Evolutionary conservation across 2,888 invertebrate species (phyloP), one percentile per base, ranked within the genome.

Genomic region (Oxytorus armatus): DNA sequence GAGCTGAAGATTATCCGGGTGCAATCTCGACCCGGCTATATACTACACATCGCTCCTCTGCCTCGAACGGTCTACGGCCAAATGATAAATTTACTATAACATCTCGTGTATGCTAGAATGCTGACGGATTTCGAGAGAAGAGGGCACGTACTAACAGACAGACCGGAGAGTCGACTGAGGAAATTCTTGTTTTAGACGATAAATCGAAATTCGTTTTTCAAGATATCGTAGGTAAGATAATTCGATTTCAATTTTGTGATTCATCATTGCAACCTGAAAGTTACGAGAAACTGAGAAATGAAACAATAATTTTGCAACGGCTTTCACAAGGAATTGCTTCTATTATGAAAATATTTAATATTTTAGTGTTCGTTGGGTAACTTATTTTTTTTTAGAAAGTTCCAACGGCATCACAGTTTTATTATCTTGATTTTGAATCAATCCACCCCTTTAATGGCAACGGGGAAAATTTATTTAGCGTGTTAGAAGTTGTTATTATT

Each of bases 1-100:
- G 55, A 72, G 57, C 65, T 59, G 49, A 82, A 81, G 81, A 81
- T 79, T 82, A 82, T 82, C 82, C 81, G 68, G 79, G 81, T 79
- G 78, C 82, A 82, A 82, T 82, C 79, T 83, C 83, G 73, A 63
- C 53, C 39, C 57, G 57, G 23, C 74, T 53, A 72, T 51, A 53
- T 51, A 42, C 74, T 53, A 72, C 55, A 53, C 57, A 42, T 57
- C 66, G 39, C 51, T 23, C 25, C 63, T 47, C 44, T 25, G 36
- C 23, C 76, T 53, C 66, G 70, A 65, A 69, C 75, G 16, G n/a
- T 66, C 70, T 65, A 33, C 8, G 36, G 16, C 25, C 72, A 51
- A 66, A 77, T 77, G 77, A 77, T 77, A 77, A 77, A 77, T 77
- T 72, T 59, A 66, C 65, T 72, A 59, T 59, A 74, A 36, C 66